These are phyloP conservation scores for Lasioglossum calceatum DNA, from an alignment of 2,888 invertebrate genomes.

Conservation along the genomic window DNA sequence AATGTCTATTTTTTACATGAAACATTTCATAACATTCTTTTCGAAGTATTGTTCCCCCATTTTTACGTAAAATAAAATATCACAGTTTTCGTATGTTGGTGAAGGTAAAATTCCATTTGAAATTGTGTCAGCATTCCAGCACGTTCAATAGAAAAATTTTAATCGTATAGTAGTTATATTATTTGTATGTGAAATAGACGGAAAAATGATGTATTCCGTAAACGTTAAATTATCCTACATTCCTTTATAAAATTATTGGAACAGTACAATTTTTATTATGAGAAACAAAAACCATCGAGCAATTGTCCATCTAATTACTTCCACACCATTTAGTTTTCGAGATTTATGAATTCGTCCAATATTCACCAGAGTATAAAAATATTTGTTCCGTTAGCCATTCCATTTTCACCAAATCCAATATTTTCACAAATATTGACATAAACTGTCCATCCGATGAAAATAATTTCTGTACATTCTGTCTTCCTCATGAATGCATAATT, in stretches of 20 bases:
- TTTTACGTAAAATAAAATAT: background rate
- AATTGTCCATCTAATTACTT: background rate
- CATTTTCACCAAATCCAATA: background rate
- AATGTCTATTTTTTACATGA: background rate
- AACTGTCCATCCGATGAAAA: background rate
- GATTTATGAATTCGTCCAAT: background rate
- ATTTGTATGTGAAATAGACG: background rate
- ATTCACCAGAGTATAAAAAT: background rate
- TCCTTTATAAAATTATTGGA: background rate
- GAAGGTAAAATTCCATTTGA: background rate
- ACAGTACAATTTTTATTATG: background rate
- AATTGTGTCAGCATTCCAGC: background rate
- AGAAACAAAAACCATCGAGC: background rate
- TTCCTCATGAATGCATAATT: background rate
- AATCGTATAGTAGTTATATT: background rate
- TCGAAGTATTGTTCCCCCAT: background rate
- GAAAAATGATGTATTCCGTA: background rate
- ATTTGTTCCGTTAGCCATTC: background rate
- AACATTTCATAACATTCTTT: background rate
- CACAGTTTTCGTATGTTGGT: background rate
- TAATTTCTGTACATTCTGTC: background rate
- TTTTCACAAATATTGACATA: background rate
- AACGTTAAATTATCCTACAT: background rate
- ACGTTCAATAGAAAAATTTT: background rate
- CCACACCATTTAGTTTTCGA: background rate